Conservation (phyloP, 2,888 invertebrate genomes). For the Norana najaformis region DNA sequence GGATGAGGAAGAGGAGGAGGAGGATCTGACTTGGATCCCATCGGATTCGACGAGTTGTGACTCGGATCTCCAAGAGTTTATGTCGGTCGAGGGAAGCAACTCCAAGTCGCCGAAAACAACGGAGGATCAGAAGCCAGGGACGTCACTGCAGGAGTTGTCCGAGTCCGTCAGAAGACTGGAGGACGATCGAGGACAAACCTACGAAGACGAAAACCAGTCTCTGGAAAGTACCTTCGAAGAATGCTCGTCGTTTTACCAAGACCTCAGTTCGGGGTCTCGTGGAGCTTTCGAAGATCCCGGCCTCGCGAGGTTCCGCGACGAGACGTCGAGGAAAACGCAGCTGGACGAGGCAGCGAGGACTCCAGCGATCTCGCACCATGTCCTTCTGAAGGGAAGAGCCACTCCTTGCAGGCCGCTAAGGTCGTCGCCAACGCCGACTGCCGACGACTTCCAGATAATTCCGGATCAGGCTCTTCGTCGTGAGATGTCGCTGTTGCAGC, state of each 20-base stretch:
- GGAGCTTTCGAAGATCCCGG: neutral
- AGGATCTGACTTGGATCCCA: neutral
- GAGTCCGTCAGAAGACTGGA: neutral
- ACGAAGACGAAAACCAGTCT: neutral
- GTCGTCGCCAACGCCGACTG: neutral
- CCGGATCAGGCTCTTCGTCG: constrained; percentile 29
- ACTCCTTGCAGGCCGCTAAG: neutral
- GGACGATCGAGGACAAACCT: neutral
- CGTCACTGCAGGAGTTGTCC: neutral
- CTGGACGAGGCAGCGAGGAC: neutral
- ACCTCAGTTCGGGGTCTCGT: neutral
- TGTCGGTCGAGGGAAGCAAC: neutral
- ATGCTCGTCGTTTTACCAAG: neutral
- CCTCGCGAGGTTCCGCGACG: neutral
- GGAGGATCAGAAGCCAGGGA: neutral
- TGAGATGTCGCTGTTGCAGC: constrained; percentile 29
- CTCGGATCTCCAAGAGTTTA: neutral
- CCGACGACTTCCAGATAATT: neutral
- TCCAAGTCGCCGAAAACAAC: neutral
- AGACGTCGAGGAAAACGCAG: neutral
- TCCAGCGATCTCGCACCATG: neutral
- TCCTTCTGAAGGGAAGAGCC: neutral
- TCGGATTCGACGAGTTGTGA: neutral
- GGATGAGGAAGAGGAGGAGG: constrained; percentile 29
- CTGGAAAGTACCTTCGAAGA: neutral